Conservation (phyloP, 1,140 invertebrate genomes). For the Anadara kagoshimensis region DNA sequence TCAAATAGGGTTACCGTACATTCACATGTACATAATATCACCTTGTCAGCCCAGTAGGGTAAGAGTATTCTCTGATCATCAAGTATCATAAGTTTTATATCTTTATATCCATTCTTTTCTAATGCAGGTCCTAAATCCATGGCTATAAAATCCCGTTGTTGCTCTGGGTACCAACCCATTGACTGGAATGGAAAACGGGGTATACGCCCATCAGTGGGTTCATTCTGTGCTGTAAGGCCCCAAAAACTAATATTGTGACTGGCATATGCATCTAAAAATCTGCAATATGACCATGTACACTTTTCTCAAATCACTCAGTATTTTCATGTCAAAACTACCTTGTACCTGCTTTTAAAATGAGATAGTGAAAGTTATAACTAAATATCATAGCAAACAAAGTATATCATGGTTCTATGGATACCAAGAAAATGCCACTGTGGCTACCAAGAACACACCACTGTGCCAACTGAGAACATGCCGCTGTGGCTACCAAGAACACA, state of each 20-base stretch:
- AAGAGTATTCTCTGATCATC: slow-evolving; percentile 84
- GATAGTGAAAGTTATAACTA: no score
- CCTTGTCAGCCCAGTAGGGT: slow-evolving; percentile 79
- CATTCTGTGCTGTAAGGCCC: slow-evolving; percentile 81
- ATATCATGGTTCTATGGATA: no score
- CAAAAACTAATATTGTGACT: slow-evolving; percentile 77
- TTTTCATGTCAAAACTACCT: no score
- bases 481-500: no score
- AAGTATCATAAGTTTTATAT: slow-evolving; percentile 80
- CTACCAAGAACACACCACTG: no score
- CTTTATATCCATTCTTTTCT: slow-evolving; percentile 76
- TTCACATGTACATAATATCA: slow-evolving; percentile 65
- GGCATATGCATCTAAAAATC: slow-evolving; percentile 79
- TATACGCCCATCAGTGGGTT: slow-evolving; percentile 76
- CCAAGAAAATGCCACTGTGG: no score
- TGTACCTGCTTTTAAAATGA: no score
- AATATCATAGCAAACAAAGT: no score
- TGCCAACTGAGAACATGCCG: no score
- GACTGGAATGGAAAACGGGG: slow-evolving; percentile 80
- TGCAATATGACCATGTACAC: slow-evolving; percentile 51
- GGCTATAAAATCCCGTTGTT: slow-evolving; percentile 79
- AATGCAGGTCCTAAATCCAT: slow-evolving; percentile 82
- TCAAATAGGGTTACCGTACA: no score
- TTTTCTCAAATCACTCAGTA: no score
- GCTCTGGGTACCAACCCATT: slow-evolving; percentile 83